phyloP scores from a whole-genome alignment of 2,888 invertebrate genomes.

The Branchellion lobata region DNA sequence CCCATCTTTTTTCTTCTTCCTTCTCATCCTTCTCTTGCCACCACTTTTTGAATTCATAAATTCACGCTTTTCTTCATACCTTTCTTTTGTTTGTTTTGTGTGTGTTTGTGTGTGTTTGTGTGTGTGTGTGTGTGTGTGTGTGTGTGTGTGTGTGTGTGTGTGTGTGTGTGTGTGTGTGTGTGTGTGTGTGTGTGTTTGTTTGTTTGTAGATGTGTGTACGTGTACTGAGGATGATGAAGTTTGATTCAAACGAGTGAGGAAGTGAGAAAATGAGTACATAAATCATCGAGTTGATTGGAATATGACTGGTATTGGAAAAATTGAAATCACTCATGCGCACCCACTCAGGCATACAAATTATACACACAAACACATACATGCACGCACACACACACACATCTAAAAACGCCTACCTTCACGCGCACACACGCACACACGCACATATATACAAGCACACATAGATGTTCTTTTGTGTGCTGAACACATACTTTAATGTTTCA shows the following conservation, averaged over 20 bases:
- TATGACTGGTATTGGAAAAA: slow-evolving; percentile 11
- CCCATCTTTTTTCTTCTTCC: too few species aligned
- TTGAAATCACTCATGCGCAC: background rate
- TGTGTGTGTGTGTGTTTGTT: too few species aligned
- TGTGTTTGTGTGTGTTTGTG: background rate
- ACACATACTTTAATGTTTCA: too few species aligned
- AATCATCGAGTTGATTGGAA: background rate
- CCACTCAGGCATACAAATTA: slow-evolving; percentile 1
- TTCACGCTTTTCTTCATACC: background rate
- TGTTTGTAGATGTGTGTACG: too few species aligned
- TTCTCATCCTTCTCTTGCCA: background rate
- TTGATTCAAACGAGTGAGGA: background rate
- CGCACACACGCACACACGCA: too few species aligned
- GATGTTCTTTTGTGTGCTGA: too few species aligned
- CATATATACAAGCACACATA: too few species aligned
- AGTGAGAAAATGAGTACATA: background rate
- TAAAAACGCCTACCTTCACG: too few species aligned
- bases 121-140: too few species aligned
- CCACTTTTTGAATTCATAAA: background rate
- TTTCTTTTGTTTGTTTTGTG: background rate
- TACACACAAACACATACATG: background rate
- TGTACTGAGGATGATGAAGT: background rate
- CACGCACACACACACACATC: background rate
- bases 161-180: too few species aligned
- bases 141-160: too few species aligned